Evolutionary conservation across 2,888 invertebrate genomes (phyloP), one percentile per base, ranked within the genome.

Genomic region (Muscina levida): DNA sequence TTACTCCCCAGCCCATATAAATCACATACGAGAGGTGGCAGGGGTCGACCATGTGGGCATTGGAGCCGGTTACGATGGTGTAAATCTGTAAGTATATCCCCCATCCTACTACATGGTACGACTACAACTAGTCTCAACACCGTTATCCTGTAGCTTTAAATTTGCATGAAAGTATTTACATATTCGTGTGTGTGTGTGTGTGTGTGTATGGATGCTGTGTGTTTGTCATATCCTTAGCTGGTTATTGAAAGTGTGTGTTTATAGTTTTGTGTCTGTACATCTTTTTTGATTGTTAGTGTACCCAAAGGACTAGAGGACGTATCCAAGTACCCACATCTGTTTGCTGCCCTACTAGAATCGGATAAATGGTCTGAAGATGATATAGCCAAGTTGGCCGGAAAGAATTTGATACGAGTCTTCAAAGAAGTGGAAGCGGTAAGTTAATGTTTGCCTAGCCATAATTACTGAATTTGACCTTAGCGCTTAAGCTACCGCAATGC

Each of bases 61-160:
- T 82, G 97, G 97, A 62, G 96, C 96, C 68, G 97, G 96, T 84
- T 97, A 95, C 91, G 96, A 97, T 89, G 96, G 97, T 85, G 96
- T 97, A 89, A 96, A 96, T 92, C 94, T 94, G 97, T 97, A 92
- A 96, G 96, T 95, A 5, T 31, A 88, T 66, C 48, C 53, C 53
- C 72, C 62, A 53, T n/a, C n/a, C n/a, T n/a, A n/a, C n/a, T n/a
- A n/a, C n/a, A n/a, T n/a, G n/a, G n/a, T n/a, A n/a, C n/a, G n/a
- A n/a, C n/a, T 65, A 59, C n/a, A 53, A 46, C 3, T 68, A 44
- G 2, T 26, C 4, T 0, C 10, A 13, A 17, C 3, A n/a, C 39
- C 13, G 26, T 39, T 53, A 22, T 2, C 17, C 17, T 71, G 68
- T 3, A 31, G 81, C 77, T 72, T 56, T 48, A 70, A 90, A 90